Base-by-base conservation (phyloP, 2,888 invertebrate genomes). In the Polymixis flavicincta region DNA sequence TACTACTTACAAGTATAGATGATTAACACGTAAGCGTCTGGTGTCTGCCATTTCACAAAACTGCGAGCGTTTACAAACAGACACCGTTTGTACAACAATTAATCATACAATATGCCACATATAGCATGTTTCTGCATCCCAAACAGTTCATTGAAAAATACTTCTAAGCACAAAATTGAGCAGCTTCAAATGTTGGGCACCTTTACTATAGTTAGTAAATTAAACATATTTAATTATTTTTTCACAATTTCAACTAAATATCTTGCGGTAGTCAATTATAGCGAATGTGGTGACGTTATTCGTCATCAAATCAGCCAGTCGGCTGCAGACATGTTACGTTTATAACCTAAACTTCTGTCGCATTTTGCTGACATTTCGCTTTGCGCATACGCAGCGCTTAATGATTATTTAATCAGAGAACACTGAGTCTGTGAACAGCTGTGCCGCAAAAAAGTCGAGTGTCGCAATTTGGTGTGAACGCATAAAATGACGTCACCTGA, bases 401-500 rank as follows among this genome's bases (percentile, higher is more conserved):
- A 61, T 73, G 22, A 60, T 61, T 25, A 57, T 78, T 76, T 63
- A 82, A 63, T 68, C 37, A 60, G 57, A 66, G 25, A 55, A 54
- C 59, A 54, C n/a, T 66, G 32, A 45, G 22, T 42, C 59, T 25
- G 19, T 25, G 22, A 70, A 74, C 71, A 84, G 76, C 66, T 67
- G 76, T 66, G 54, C 28, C 32, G 45, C 52, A 76, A 80, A 80
- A 82, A 75, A 76, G 1, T 60, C 54, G 61, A 54, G 69, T 69
- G 71, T 80, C 55, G 83, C 68, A 69, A 77, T 70, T 60, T 37
- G 45, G 42, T 74, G 70, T 65, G 55, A 73, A 61, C 71, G 48
- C 45, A 60, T 50, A 54, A 79, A 80, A 55, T 78, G 76, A 72
- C 66, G 71, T 70, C 73, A 85, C 60, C 8, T 68, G 14, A 69